Evolutionary conservation across 1,140 invertebrate species (phyloP).

Genomic region (Artemia franciscana): DNA sequence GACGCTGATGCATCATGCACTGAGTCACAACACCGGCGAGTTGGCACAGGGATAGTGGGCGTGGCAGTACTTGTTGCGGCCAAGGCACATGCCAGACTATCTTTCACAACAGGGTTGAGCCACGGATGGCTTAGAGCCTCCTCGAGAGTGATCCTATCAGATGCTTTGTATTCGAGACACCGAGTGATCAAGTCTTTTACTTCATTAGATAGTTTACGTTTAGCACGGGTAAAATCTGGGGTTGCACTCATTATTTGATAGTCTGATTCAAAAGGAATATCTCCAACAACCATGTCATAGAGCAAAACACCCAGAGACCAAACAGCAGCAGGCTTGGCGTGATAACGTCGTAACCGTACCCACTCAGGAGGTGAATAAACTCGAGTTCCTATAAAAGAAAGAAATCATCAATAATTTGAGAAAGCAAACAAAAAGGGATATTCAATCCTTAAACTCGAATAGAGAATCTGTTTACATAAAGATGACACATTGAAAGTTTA

Average conservation of each 20-base stretch:
- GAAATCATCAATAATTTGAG: constrained; percentile 5
- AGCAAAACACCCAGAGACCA: constrained; percentile 43
- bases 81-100: not conserved
- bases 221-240: constrained; percentile 23
- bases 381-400: constrained; percentile 29
- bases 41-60: not conserved
- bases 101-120: constrained; percentile 17
- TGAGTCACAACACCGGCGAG: not conserved
- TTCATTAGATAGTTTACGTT: constrained; percentile 2
- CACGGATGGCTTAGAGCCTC: constrained; percentile 34
- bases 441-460: not conserved
- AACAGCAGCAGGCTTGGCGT: constrained; percentile 33
- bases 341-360: constrained; percentile 32
- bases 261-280: constrained; percentile 43
- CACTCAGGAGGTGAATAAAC: constrained; percentile 47
- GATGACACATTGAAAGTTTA: not conserved
- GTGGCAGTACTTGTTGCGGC: not conserved
- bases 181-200: constrained; percentile 28
- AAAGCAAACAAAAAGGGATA: constrained; percentile 12
- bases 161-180: constrained; percentile 29
- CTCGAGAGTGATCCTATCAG: constrained; percentile 27
- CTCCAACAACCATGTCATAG: constrained; percentile 43
- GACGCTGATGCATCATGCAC: not conserved
- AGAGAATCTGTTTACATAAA: too few relatives aligned
- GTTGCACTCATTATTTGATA: constrained; percentile 33